A percentile compares a stretch with the other conserved stretches of the same genome.
phyloP scores from a whole-genome alignment of 2,113 vertebrate genomes.

The Podarcis muralis region DNA sequence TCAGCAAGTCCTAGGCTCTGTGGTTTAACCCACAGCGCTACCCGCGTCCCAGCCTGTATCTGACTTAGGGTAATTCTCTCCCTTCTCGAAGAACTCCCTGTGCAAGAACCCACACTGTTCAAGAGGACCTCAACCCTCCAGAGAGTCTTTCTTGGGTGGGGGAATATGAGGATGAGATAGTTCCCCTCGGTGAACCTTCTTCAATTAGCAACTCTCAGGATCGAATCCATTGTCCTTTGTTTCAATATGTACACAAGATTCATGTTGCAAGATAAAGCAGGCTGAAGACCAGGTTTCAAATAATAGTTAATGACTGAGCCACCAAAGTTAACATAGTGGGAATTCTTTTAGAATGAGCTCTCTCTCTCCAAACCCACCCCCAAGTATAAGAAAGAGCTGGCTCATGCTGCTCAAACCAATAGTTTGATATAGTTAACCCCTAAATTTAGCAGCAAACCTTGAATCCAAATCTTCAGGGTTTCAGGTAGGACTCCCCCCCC shows the following conservation, averaged over 20 bases:
- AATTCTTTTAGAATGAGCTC: not conserved
- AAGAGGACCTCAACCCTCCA: not conserved
- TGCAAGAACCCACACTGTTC: not conserved
- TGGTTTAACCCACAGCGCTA: too few relatives aligned
- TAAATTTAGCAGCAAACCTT: not conserved
- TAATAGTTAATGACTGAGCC: not conserved
- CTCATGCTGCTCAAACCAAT: not conserved
- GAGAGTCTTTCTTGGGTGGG: not conserved
- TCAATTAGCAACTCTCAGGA: not conserved
- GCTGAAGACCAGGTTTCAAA: not conserved
- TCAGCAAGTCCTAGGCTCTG: too few relatives aligned
- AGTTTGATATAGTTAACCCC: not conserved
- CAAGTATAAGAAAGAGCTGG: not conserved
- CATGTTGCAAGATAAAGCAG: not conserved
- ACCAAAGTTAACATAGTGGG: not conserved
- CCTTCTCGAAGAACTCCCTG: too few relatives aligned
- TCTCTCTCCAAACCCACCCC: not conserved
- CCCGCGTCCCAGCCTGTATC: not conserved
- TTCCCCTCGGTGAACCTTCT: not conserved
- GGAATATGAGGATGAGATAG: not conserved
- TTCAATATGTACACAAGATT: not conserved
- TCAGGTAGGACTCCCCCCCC: not conserved
- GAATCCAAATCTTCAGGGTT: not conserved
- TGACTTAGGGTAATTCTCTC: not conserved
- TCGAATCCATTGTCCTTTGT: not conserved